Evolutionary conservation across 2,113 vertebrate genomes (phyloP).

Genomic region (Axis porcinus): DNA sequence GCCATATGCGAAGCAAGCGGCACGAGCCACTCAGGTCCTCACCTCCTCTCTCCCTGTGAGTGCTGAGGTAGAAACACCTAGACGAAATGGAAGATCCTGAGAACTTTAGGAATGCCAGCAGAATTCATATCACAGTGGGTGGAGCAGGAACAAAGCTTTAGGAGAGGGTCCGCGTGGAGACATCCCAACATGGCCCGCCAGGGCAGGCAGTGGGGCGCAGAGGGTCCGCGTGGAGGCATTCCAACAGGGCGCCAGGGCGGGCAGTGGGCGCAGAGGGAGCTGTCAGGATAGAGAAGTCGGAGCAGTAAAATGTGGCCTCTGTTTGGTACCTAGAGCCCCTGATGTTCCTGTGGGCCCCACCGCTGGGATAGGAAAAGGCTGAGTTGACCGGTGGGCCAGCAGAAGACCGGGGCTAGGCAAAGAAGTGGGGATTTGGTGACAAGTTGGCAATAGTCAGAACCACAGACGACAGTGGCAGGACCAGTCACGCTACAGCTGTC

Average conservation of each 20-base stretch:
- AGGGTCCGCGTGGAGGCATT: fast-evolving
- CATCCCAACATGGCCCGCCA: not conserved
- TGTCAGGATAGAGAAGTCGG: not conserved
- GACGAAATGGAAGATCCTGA: not conserved
- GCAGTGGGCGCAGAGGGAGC: not conserved
- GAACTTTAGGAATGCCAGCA: not conserved
- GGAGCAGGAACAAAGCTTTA: not conserved
- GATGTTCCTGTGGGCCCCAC: not conserved
- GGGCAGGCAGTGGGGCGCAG: fast-evolving
- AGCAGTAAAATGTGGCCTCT: not conserved
- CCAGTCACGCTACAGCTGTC: not conserved
- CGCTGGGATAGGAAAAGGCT: not conserved
- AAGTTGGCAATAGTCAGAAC: not conserved
- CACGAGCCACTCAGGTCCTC: not conserved
- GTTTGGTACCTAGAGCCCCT: not conserved
- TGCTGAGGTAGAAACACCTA: not conserved
- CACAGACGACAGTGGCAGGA: not conserved
- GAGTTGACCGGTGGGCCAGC: not conserved
- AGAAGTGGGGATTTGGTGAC: not conserved
- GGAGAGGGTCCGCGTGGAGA: not conserved
- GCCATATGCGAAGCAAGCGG: fast-evolving
- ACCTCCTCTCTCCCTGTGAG: not conserved
- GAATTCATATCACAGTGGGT: too few species aligned
- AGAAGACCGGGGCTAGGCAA: not conserved
- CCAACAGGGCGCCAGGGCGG: fast-evolving